These are phyloP conservation scores for Psilopsiagon aurifrons DNA, from an alignment of 2,113 vertebrate species.

Conservation along the genomic window DNA sequence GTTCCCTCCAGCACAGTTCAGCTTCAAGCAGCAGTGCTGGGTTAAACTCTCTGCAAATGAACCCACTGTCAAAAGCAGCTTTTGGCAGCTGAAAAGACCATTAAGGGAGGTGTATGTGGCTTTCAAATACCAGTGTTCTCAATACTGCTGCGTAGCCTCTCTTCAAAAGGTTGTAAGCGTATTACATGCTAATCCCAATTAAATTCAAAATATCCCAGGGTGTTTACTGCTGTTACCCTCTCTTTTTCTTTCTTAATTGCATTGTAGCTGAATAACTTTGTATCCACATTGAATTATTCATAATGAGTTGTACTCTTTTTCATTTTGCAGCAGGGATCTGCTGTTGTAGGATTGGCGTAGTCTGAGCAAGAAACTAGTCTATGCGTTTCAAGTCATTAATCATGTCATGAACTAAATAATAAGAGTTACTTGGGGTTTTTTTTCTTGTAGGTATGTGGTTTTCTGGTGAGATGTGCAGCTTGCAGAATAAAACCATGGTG, in stretches of 20 bases:
- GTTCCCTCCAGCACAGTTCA: background rate
- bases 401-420: background rate
- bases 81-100: constrained; percentile 58
- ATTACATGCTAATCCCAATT: constrained; percentile 51
- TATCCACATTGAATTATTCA: constrained; percentile 1
- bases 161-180: constrained; percentile 47
- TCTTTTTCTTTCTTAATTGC: constrained; percentile 51
- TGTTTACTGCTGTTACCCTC: constrained; percentile 48
- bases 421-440: background rate
- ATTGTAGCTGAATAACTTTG: constrained; percentile 13
- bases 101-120: constrained; percentile 55
- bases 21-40: constrained; percentile 29
- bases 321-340: background rate
- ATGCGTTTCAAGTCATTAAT: background rate
- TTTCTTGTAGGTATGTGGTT: background rate
- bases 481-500: background rate
- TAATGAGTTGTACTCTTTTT: background rate
- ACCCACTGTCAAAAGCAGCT: constrained; percentile 36
- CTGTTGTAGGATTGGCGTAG: background rate
- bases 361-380: background rate
- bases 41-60: constrained; percentile 60
- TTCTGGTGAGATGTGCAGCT: background rate
- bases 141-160: background rate
- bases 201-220: constrained; percentile 46
- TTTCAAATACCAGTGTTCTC: constrained; percentile 29